Conservation (phyloP, 2,113 vertebrate species). For the Ageneiosus marmoratus region DNA sequence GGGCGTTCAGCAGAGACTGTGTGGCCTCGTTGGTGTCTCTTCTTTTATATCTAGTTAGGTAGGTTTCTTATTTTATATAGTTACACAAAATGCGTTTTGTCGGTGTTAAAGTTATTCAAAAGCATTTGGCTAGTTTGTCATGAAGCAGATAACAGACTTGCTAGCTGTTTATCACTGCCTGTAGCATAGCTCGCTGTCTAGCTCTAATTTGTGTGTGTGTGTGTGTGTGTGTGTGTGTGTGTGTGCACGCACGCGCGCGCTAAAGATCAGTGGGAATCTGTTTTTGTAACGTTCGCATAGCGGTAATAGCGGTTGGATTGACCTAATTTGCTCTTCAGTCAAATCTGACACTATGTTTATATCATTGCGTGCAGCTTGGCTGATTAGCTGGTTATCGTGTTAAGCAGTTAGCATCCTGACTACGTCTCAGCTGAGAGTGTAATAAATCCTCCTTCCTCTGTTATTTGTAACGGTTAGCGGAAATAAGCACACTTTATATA, state of each 20-base stretch:
- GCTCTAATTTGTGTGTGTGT: too few species aligned
- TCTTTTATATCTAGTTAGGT: slow-evolving; percentile 18
- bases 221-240: too few species aligned
- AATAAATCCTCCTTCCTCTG: neutral
- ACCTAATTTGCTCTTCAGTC: neutral
- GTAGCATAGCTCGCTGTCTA: neutral
- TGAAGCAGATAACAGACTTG: neutral
- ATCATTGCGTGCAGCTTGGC: too few species aligned
- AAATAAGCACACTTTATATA: neutral
- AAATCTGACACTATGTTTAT: too few species aligned
- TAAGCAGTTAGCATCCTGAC: neutral
- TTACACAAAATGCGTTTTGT: neutral
- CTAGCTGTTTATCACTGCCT: neutral
- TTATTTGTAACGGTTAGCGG: neutral
- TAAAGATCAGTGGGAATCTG: neutral
- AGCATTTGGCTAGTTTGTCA: too few species aligned
- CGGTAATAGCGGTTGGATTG: neutral
- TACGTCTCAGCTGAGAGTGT: neutral
- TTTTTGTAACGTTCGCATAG: neutral
- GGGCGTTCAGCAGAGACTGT: slow-evolving; percentile 3
- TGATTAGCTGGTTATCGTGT: neutral
- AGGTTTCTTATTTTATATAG: neutral
- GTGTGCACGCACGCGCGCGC: too few species aligned
- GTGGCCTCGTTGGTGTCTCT: neutral
- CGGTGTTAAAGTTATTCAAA: neutral